Base-by-base conservation (phyloP, 2,113 vertebrate species). In the Periophthalmodon schlosseri region DNA sequence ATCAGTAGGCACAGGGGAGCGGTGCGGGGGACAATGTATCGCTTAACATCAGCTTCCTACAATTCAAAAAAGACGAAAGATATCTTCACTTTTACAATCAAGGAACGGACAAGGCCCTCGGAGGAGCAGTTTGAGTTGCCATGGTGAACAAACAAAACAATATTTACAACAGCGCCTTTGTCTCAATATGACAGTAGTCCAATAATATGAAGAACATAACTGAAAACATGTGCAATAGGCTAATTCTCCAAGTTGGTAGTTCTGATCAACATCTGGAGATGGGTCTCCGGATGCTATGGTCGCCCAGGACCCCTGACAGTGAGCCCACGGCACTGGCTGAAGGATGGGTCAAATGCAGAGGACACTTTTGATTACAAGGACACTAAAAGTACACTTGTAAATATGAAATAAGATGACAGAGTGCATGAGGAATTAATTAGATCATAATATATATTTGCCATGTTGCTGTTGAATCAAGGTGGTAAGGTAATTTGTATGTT, bases 11-110 rank as follows among this genome's bases (percentile, higher is more conserved):
- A 52, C 36, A 0, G 14, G 46, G 68, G 11, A 60, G 46, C 69
- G 0, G 70, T 23, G 39, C 69, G 0, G 70, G 34, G 39, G 73
- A 54, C 60, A 76, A 23, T 73, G 73, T 84, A 77, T 77, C 60
- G 81, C 75, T 73, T 74, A 74, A 72, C 75, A 71, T 69, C 68
- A 23, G 74, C 78, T 90, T 91, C 90, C 87, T 87, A 84, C 69
- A 15, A 87, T 81, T 81, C 68, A 82, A 71, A 24, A 69, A 44
- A 80, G 56, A 52, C 70, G 50, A 78, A 74, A 10, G 69, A 68
- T 86, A 36, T 79, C 70, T 81, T 80, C 64, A 65, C 61, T 79
- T 78, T 34, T 21, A 58, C 24, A 70, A 36, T 64, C 71, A 73
- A 15, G 52, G 73, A 84, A 63, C 54, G 24, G 39, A 16, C 28